phyloP scores from a whole-genome alignment of 2,888 invertebrate species.

The Lasioglossum leucozonium region DNA sequence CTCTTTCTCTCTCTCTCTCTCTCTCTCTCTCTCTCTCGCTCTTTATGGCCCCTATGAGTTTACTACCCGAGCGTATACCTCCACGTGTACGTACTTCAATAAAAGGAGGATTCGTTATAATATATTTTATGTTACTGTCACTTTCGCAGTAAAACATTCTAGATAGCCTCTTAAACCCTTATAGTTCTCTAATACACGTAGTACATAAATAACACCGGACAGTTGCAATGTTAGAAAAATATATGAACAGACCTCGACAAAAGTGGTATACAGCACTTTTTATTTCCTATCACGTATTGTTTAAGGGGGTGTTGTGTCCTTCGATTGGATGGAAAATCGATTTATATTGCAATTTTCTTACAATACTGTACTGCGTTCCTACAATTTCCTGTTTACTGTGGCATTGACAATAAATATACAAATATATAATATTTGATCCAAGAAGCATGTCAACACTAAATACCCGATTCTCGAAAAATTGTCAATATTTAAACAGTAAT shows the following conservation, averaged over 20 bases:
- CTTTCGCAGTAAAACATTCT: neutral
- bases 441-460: too few relatives aligned
- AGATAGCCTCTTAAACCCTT: neutral
- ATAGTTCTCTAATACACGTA: neutral
- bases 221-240: neutral
- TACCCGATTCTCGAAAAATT: too few relatives aligned
- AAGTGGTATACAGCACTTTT: neutral
- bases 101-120: constrained; percentile 5
- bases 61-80: constrained; percentile 1
- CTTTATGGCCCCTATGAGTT: neutral
- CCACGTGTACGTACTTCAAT: constrained; percentile 1
- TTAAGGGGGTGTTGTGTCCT: neutral
- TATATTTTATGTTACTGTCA: constrained; percentile 4
- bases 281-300: neutral
- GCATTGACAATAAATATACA: neutral
- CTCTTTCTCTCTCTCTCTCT: neutral
- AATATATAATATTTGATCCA: too few relatives aligned
- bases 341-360: neutral
- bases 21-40: neutral
- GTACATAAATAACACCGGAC: neutral
- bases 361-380: neutral
- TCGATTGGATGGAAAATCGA: neutral
- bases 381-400: neutral
- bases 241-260: neutral
- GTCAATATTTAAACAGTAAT: too few relatives aligned